Percentiles rank a stretch among this genome's conserved stretches.
Evolutionary conservation across 2,888 invertebrate species (phyloP).

Genomic region (Clistopyga incitator): DNA sequence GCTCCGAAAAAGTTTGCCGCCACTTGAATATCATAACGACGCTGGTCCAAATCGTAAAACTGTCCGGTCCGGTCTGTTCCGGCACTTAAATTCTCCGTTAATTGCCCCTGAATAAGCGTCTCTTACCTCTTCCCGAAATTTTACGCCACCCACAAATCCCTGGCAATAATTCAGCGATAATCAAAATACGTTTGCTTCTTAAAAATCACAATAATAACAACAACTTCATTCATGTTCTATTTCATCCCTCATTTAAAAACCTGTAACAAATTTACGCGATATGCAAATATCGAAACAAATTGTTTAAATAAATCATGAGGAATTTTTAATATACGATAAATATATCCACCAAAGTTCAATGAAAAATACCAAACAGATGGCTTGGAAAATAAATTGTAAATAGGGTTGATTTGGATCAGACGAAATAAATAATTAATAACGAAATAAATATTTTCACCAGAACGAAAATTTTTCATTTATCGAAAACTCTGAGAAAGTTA

Average conservation of each 20-base stretch:
- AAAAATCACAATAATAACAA: not conserved
- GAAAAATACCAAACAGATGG: no score
- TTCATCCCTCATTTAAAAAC: not conserved
- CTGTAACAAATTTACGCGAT: not conserved
- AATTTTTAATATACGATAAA: no score
- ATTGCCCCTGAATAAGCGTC: conserved; percentile 11
- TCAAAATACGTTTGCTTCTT: not conserved
- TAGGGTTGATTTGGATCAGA: no score
- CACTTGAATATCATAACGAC: conserved; percentile 51
- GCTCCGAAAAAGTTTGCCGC: conserved; percentile 47
- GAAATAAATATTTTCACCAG: not conserved
- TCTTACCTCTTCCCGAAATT: conserved; percentile 33
- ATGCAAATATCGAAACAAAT: not conserved
- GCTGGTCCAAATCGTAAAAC: conserved; percentile 63
- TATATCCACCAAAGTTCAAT: no score
- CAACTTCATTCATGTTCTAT: not conserved
- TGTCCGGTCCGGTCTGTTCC: conserved; percentile 45
- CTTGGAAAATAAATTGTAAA: no score
- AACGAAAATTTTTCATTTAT: not conserved
- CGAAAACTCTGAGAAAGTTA: not conserved
- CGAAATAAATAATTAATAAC: no score
- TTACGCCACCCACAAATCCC: not conserved
- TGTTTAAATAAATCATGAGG: not conserved
- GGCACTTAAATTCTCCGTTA: conserved; percentile 58
- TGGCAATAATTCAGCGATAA: conserved; percentile 20